Evolutionary conservation across 2,113 vertebrate genomes (phyloP).

Genomic region (Cathartes aura): DNA sequence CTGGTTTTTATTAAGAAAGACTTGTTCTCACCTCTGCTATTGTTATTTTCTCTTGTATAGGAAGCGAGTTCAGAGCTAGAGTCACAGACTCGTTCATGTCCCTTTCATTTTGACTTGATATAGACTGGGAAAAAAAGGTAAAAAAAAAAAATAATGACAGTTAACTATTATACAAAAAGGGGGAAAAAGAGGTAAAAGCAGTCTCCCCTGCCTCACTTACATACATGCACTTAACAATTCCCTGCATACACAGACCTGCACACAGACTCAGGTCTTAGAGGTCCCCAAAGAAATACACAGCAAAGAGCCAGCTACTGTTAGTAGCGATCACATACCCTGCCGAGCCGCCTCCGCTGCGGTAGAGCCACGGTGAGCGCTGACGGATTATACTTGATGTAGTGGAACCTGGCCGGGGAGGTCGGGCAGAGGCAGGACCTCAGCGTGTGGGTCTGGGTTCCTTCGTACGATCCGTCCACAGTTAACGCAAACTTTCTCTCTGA

Average conservation of each 20-base stretch:
- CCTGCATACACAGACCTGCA: neutral
- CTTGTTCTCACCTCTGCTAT: constrained; percentile 59
- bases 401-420: constrained; percentile 64
- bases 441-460: constrained; percentile 54
- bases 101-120: constrained; percentile 51
- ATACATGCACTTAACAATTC: neutral
- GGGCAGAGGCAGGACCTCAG: constrained; percentile 39
- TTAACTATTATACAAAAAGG: neutral
- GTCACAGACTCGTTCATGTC: constrained; percentile 11
- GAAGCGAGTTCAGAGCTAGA: constrained; percentile 54
- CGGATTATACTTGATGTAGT: constrained; percentile 78
- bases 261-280: neutral
- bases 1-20: neutral
- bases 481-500: constrained; percentile 72
- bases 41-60: constrained; percentile 64
- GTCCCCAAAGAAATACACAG: neutral
- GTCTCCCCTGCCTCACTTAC: neutral
- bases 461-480: constrained; percentile 76
- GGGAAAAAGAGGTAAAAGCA: neutral
- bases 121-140: neutral
- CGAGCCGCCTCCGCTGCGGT: constrained; percentile 18
- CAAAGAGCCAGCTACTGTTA: fast-evolving
- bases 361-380: constrained; percentile 11
- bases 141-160: neutral
- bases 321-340: neutral